phyloP scores from a whole-genome alignment of 2,113 vertebrate genomes.

The Grantiella picta region DNA sequence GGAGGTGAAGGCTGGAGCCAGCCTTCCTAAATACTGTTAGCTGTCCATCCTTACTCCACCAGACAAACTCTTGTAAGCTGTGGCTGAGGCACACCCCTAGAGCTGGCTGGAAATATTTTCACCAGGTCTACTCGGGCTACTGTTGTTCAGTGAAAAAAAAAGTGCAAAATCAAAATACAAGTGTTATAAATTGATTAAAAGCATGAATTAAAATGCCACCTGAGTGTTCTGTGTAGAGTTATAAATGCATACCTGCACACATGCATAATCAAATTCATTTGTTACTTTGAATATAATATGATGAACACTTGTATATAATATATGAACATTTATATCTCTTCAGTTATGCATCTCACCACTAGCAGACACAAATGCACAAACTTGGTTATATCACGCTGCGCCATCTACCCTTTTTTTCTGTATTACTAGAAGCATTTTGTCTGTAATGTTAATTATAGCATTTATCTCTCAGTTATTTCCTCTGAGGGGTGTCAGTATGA shows the following conservation, averaged over 20 bases:
- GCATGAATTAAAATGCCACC: not conserved
- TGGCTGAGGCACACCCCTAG: not conserved
- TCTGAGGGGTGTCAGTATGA: not conserved
- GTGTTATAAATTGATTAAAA: not conserved
- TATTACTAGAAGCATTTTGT: not conserved
- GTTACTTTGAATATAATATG: not conserved
- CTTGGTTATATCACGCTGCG: not conserved
- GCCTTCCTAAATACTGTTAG: not conserved
- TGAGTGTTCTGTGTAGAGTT: not conserved
- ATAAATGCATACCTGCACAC: rapidly evolving
- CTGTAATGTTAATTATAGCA: not conserved
- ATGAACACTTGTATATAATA: not conserved
- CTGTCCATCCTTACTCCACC: not conserved
- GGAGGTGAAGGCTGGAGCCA: not conserved
- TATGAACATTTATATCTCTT: not conserved
- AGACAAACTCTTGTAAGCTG: not conserved
- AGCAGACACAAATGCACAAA: not conserved
- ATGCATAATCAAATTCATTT: not conserved
- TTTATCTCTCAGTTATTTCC: not conserved
- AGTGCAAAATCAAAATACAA: not conserved
- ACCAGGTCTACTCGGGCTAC: not conserved
- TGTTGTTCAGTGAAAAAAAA: not conserved
- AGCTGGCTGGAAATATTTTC: not conserved
- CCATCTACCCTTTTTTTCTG: not conserved
- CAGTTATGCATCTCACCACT: not conserved